Evolutionary conservation across 2,113 vertebrate species (phyloP).

Genomic region (Pseudolaguvia tuberculata): DNA sequence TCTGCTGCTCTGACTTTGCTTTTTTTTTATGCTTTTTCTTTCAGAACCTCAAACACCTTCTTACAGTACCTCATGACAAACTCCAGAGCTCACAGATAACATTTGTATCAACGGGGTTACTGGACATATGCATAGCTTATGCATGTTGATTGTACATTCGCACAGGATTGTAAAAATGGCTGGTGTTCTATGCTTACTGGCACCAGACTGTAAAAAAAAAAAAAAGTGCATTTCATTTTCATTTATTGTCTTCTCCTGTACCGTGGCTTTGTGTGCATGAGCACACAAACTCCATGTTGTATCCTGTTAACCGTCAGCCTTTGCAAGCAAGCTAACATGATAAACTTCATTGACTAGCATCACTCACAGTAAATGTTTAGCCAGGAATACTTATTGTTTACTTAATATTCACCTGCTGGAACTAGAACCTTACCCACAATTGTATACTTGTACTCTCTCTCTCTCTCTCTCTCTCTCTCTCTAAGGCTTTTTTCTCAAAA

Average conservation of each 20-base stretch:
- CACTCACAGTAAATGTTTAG: neutral
- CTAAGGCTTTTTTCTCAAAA: neutral
- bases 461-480: too few species aligned
- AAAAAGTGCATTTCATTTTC: neutral
- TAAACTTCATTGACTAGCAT: neutral
- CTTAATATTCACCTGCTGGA: neutral
- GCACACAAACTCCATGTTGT: neutral
- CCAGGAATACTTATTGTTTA: neutral
- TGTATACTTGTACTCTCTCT: neutral
- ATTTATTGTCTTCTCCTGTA: neutral
- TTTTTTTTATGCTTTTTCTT: neutral
- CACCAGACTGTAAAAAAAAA: conserved; percentile 43
- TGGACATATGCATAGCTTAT: neutral
- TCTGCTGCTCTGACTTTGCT: neutral
- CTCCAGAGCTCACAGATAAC: neutral
- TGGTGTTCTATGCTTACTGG: conserved; percentile 4
- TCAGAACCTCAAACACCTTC: neutral
- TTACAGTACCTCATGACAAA: neutral
- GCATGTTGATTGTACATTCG: conserved; percentile 21
- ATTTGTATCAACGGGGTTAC: conserved; percentile 12
- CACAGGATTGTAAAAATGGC: conserved; percentile 57
- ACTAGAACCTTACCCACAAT: neutral
- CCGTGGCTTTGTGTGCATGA: neutral
- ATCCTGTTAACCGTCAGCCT: conserved; percentile 8
- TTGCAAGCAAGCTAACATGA: neutral